phyloP scores from a whole-genome alignment of 2,113 vertebrate genomes.

The Callithrix jacchus region DNA sequence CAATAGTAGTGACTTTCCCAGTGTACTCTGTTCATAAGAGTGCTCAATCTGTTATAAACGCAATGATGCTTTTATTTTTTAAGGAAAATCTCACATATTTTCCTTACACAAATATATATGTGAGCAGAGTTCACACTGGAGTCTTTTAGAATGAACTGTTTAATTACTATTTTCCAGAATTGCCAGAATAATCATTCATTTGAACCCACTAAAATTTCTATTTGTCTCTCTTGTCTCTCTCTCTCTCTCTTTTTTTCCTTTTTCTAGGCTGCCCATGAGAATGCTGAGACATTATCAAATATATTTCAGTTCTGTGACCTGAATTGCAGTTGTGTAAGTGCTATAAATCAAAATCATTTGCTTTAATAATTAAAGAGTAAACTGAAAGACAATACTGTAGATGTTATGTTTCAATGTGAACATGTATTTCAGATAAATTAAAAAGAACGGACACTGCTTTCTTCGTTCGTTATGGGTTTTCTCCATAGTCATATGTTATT shows the following conservation, averaged over 20 bases:
- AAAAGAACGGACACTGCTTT: constrained; percentile 12
- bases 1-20: not conserved
- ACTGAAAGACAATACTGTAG: not conserved
- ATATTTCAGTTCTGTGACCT: not conserved
- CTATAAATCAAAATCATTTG: not conserved
- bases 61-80: not conserved
- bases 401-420: not conserved
- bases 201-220: not conserved
- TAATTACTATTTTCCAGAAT: constrained; percentile 4
- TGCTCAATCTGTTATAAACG: not conserved
- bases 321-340: not conserved
- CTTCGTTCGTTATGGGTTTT: not conserved
- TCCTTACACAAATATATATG: not conserved
- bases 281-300: not conserved
- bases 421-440: not conserved
- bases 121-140: not conserved
- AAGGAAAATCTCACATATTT: not conserved
- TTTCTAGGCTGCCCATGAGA: not conserved
- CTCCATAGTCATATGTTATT: not conserved
- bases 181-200: not conserved
- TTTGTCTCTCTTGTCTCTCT: not conserved
- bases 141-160: not conserved
- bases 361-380: not conserved
- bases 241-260: not conserved
- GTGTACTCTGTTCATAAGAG: not conserved